Evolutionary conservation across 1,140 invertebrate species (phyloP).

Genomic region (Hyles vespertilio): DNA sequence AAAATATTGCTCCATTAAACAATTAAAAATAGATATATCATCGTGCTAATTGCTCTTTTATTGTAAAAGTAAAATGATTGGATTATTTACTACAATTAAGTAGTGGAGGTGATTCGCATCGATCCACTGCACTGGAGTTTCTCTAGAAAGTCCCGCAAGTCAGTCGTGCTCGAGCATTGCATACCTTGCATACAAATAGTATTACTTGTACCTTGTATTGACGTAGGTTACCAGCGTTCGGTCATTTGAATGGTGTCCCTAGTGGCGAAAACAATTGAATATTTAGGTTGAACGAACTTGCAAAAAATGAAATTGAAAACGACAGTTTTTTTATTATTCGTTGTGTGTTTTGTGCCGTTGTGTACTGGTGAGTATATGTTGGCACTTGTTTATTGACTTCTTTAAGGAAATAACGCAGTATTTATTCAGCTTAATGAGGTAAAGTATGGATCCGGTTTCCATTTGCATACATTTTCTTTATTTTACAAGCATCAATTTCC

Average conservation of each 20-base stretch:
- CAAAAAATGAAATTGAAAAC: conserved; percentile 49
- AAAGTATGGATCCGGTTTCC: too few relatives aligned
- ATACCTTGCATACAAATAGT: conserved; percentile 67
- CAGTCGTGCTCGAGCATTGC: conserved; percentile 45
- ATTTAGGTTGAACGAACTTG: conserved; percentile 25
- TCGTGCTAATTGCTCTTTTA: not conserved
- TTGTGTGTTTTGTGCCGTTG: conserved; percentile 20
- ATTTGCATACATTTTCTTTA: too few relatives aligned
- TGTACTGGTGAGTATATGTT: conserved; percentile 28
- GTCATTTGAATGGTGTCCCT: conserved; percentile 61
- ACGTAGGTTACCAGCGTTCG: conserved; percentile 43
- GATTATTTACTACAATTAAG: not conserved
- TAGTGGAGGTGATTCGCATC: conserved; percentile 34
- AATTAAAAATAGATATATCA: too few relatives aligned
- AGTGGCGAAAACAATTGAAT: conserved; percentile 44
- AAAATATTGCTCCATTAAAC: too few relatives aligned
- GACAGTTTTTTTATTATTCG: conserved; percentile 29
- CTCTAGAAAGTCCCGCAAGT: conserved; percentile 66
- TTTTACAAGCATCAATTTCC: too few relatives aligned
- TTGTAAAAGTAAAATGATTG: not conserved
- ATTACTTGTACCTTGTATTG: conserved; percentile 45
- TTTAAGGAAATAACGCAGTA: not conserved
- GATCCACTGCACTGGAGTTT: conserved; percentile 54
- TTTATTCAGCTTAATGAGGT: too few relatives aligned
- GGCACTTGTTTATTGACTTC: not conserved